Evolutionary conservation across 64 coral and sea anemone genomes (phyloP), one percentile per base, ranked within the genome.

Genomic region (Pocillopora damicornis): DNA sequence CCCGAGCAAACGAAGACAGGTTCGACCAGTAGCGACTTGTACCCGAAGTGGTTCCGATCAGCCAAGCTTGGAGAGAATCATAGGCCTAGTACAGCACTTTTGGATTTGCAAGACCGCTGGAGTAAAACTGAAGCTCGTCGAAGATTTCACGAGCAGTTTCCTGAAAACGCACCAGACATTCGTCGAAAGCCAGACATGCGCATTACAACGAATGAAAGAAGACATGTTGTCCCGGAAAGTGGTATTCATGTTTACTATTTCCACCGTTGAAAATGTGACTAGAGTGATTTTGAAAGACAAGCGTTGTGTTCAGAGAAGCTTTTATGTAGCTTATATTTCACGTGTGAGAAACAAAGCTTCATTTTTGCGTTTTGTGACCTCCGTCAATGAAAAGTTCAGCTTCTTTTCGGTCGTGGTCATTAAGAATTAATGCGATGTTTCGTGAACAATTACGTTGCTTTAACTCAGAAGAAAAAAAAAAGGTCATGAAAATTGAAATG

Each of bases 161-260:
- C 96, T 18, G 96, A 98, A 83, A 87, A 89, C 63, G 92, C 96
- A 14, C 96, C 96, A 11, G 96, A 98, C 81, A 92, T 98, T 76
- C 96, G 96, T 64, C 81, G 91, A 62, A 94, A 94, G 68, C 96
- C 96, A 7, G 96, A 98, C 74, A 63, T 94, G 76, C 87, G 96
- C 22, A 95, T 98, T 59, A 98, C 96, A 60, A 98, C 92, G 5
- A 98, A 98, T 83, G 96, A 98, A 51, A 86, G 96, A 34, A 90
- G 96, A 82, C 96, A 98, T 37, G 66, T 94, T 18, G 89, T 98
- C 62, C 96, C 96, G 66, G 96, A 98, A 86, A 94, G 89, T 11
- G 96, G 90, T 58, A 76, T 94, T 37, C 96, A 98, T 58, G 92
- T 93, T 9, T 98, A 94, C 63, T 94, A 98, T 63, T 94, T 94